Evolutionary conservation across 1,140 invertebrate species (phyloP).

Genomic region (Philotrypesis tridentata): DNA sequence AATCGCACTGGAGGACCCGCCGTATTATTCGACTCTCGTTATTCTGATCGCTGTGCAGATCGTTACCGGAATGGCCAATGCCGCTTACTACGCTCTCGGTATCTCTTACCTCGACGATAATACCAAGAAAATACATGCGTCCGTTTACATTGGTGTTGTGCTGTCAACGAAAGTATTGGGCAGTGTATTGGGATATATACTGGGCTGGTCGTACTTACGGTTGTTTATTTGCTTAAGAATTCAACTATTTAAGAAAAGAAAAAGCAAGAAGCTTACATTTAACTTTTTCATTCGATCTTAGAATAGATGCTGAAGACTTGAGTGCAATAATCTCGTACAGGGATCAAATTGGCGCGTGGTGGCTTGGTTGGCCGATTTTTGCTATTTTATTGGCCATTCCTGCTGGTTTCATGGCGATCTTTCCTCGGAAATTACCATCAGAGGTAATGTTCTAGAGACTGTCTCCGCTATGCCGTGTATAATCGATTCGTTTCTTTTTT

Average conservation of each 20-base stretch:
- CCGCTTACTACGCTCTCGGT: conserved; percentile 79
- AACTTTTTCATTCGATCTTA: conserved; percentile 50
- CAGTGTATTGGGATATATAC: conserved; percentile 66
- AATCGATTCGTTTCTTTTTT: conserved; percentile 25
- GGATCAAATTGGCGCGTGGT: conserved; percentile 70
- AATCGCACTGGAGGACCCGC: conserved; percentile 57
- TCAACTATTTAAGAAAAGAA: background rate
- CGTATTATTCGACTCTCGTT: conserved; percentile 63
- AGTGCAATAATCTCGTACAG: conserved; percentile 58
- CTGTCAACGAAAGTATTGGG: conserved; percentile 67
- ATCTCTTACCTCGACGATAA: conserved; percentile 82
- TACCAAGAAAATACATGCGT: conserved; percentile 75
- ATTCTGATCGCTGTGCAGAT: conserved; percentile 77
- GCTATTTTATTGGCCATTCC: conserved; percentile 62
- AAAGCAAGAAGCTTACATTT: background rate
- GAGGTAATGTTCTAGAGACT: conserved; percentile 64
- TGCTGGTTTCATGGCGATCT: conserved; percentile 64
- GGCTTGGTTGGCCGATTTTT: conserved; percentile 69
- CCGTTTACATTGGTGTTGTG: conserved; percentile 70
- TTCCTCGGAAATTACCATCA: conserved; percentile 68
- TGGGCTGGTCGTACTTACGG: conserved; percentile 70
- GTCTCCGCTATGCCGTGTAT: too few species aligned
- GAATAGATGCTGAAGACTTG: conserved; percentile 66
- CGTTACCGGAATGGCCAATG: conserved; percentile 75
- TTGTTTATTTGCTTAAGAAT: conserved; percentile 55